Evolutionary conservation across 1,140 invertebrate genomes (phyloP).

Genomic region (Cardiocondyla obscurior): DNA sequence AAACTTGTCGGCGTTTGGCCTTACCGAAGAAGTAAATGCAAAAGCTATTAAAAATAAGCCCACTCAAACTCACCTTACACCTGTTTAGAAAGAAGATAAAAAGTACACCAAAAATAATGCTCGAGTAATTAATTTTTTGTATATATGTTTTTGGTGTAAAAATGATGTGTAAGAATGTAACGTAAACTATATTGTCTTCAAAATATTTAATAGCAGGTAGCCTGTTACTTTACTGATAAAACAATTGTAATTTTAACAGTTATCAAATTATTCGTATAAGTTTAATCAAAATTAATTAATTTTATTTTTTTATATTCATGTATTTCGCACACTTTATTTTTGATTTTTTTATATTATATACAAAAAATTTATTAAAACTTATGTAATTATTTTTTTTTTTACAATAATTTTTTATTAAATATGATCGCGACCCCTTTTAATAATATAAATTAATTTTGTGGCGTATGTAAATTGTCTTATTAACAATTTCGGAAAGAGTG

Average conservation of each 20-base stretch:
- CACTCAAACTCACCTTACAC: conserved; percentile 7
- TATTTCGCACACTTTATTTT: background rate
- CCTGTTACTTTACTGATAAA: background rate
- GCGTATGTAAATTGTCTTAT: background rate
- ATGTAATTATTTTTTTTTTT: no score
- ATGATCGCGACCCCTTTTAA: no score
- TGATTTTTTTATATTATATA: background rate
- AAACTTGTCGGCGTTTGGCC: background rate
- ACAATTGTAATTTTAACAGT: background rate
- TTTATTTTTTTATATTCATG: background rate
- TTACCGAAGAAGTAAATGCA: background rate
- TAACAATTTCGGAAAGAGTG: background rate
- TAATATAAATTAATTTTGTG: background rate
- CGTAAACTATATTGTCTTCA: background rate
- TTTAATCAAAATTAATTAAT: background rate
- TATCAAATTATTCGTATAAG: background rate
- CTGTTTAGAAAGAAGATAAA: background rate
- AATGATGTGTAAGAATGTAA: background rate
- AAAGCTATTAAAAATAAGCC: background rate
- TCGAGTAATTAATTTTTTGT: background rate
- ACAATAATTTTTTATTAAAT: no score
- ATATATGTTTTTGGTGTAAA: background rate
- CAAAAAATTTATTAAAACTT: no score
- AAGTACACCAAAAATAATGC: background rate
- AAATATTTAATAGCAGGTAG: background rate